A percentile compares a stretch with the other conserved stretches of the same genome.
Evolutionary conservation across 2,888 invertebrate genomes (phyloP).

Genomic region (Oligia fasciuncula): DNA sequence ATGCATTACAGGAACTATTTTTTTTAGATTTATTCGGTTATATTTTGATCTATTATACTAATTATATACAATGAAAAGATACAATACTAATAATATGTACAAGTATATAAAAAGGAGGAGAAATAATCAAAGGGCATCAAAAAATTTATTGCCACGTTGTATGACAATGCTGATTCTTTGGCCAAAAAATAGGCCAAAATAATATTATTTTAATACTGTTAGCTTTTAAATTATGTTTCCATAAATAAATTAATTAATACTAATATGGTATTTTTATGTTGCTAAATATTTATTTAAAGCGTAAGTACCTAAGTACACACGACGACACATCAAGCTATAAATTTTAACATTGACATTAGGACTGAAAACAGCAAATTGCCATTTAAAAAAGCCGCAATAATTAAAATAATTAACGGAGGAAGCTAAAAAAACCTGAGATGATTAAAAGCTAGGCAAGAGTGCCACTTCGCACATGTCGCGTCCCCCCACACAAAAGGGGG

Average conservation of each 20-base stretch:
- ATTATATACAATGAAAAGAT: neutral
- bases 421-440: slow-evolving; percentile 64
- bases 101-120: no score
- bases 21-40: no score
- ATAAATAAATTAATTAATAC: neutral
- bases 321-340: no score
- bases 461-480: slow-evolving; percentile 82
- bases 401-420: slow-evolving; percentile 61
- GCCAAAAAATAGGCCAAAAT: no score
- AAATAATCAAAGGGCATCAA: no score
- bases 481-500: slow-evolving; percentile 71
- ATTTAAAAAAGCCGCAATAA: slow-evolving; percentile 54
- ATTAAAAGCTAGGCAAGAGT: slow-evolving; percentile 70
- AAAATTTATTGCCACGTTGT: no score
- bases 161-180: no score
- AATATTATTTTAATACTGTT: no score
- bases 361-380: slow-evolving; percentile 14
- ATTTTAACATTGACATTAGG: slow-evolving; percentile 19
- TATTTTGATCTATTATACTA: neutral
- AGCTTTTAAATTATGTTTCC: no score
- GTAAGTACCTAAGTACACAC: neutral
- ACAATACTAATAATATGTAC: neutral
- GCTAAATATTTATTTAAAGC: neutral
- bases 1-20: no score
- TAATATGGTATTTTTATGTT: neutral